Evolutionary conservation across 2,888 invertebrate species (phyloP), one percentile per base, ranked within the genome.

Genomic region (Nomada hirtipes): DNA sequence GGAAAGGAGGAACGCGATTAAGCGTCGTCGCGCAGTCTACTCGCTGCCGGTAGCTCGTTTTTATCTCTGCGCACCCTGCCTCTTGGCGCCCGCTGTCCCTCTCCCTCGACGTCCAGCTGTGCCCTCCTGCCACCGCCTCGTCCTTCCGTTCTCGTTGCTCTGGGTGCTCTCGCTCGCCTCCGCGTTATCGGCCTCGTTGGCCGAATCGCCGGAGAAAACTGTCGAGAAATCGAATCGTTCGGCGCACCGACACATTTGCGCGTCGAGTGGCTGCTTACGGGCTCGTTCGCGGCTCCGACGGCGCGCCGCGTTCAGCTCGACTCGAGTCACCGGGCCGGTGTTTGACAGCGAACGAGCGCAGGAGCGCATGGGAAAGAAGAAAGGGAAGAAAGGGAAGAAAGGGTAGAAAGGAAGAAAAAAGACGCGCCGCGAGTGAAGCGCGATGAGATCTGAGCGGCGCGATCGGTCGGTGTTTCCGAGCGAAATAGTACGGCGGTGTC

Each of bases 21-120:
- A 36, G 42, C 74, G 71, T 76, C 81, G 80, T 68, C 81, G 77
- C 52, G 81, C 75, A 53, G 71, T 71, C 75, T 67, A 26, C 52
- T 69, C 53, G 60, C 20, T 57, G 29, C 70, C 72, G 74, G 80
- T 61, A 80, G 44, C 65, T 61, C 52, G 44, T 26, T 70, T 53
- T 44, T 47, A 10, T 20, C 52, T 70, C n/a, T 79, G 36, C 44
- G 29, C 57, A 65, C 44, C 59, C 73, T 15, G 10, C 15, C 42
- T 11, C 26, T n/a, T 23, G 26, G 57, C 13, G 4, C 57, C 23
- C 36, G 36, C 36, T 20, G 7, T 61, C 44, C 18, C 47, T 50
- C 50, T 55, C 70, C 13, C 13, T 57, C 59, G 4, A 9, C 1
- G 23, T 36, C 2, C 18, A 13, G 15, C 63, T 18, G 42, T 13